These are phyloP conservation scores for Ephydatia muelleri DNA, from an alignment of 37 sponge, comb jelly and placozoan species.

Conservation along the genomic window DNA sequence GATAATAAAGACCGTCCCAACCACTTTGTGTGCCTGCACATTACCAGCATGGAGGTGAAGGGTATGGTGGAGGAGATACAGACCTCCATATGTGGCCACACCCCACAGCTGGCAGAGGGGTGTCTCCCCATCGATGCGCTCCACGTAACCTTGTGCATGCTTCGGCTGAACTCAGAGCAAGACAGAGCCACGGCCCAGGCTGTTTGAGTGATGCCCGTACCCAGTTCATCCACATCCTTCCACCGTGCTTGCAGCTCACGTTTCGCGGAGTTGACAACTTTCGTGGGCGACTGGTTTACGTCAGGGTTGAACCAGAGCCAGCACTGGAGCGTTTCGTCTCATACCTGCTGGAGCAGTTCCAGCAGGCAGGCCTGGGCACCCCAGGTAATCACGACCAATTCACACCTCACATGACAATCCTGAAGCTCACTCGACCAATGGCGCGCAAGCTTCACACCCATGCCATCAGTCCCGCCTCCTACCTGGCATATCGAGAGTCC, in stretches of 20 bases:
- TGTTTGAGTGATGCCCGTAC: conserved; percentile 52
- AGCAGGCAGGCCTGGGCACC: conserved; percentile 73
- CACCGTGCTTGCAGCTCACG: conserved; percentile 32
- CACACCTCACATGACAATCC: conserved; percentile 86
- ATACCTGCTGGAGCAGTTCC: conserved; percentile 60
- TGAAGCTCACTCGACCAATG: conserved; percentile 81
- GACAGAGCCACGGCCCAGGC: conserved; percentile 52
- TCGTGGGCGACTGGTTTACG: conserved; percentile 63
- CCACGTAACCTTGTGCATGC: conserved; percentile 86
- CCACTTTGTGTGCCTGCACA: conserved; percentile 79
- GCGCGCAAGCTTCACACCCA: conserved; percentile 43
- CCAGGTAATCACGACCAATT: conserved; percentile 83
- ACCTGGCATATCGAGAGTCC: conserved; percentile 30
- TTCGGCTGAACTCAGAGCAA: conserved; percentile 56
- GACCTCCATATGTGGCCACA: conserved; percentile 25
- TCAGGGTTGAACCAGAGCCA: conserved; percentile 36
- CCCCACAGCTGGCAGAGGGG: conserved; percentile 70
- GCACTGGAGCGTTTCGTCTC: conserved; percentile 62
- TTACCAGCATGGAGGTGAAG: conserved; percentile 50
- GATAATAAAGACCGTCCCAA: conserved; percentile 60
- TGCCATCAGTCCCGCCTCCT: conserved; percentile 32
- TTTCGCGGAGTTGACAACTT: conserved; percentile 79
- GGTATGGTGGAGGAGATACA: conserved; percentile 50
- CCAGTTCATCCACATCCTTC: conserved; percentile 62
- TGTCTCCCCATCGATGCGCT: conserved; percentile 61